A percentile compares a stretch with the other conserved stretches of the same genome.
Evolutionary conservation across 2,888 invertebrate genomes (phyloP).

Genomic region (Cotesia congregata): DNA sequence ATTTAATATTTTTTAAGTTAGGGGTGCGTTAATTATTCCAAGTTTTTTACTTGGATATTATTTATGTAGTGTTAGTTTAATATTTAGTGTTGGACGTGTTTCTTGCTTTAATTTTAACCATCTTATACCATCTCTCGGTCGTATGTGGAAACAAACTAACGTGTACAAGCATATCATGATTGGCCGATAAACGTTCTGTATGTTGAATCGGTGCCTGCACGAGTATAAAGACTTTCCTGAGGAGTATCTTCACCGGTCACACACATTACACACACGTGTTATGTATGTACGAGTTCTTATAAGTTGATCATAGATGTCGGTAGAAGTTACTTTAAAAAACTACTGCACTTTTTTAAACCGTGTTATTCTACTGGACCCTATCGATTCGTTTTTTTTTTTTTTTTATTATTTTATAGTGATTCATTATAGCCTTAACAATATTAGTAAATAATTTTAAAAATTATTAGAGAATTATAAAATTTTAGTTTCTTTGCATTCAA

Average conservation of each 20-base stretch:
- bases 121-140: slow-evolving; percentile 65
- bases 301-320: slow-evolving; percentile 68
- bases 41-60: not conserved
- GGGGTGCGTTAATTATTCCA: not conserved
- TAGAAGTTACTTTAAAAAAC: slow-evolving; percentile 37
- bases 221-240: slow-evolving; percentile 28
- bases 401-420: slow-evolving; percentile 24
- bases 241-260: slow-evolving; percentile 33
- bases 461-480: no score
- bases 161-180: slow-evolving; percentile 50
- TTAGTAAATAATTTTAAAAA: no score
- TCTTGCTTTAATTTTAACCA: not conserved
- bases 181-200: slow-evolving; percentile 64
- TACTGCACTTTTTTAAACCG: not conserved
- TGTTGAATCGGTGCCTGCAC: slow-evolving; percentile 46
- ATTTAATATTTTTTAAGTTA: not conserved
- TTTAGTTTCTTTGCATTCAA: no score
- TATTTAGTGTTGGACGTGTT: not conserved
- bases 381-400: not conserved
- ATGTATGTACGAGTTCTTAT: slow-evolving; percentile 57
- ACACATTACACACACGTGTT: slow-evolving; percentile 36
- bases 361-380: no score
- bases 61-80: not conserved
- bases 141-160: slow-evolving; percentile 59
- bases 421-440: no score